Percentiles rank a stretch among this genome's conserved stretches.
These are phyloP conservation scores for Falco columbarius DNA, from an alignment of 2,797 vertebrate species.

Conservation along the genomic window DNA sequence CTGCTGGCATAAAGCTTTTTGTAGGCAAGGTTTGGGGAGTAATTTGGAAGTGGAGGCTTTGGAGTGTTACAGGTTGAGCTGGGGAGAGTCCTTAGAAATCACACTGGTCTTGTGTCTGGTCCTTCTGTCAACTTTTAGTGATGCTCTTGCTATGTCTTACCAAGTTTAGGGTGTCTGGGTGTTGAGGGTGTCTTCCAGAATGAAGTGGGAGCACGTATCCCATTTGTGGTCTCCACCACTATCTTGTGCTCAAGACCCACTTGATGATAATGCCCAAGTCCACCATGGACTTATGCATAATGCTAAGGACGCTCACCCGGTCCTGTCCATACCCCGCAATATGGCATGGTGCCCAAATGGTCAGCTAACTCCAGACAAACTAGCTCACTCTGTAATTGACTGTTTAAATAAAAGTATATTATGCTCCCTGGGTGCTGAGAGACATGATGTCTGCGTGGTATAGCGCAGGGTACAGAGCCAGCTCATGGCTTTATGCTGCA, in stretches of 20 bases:
- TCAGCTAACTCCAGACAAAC: background rate
- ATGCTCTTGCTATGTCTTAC: background rate
- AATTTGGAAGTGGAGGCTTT: background rate
- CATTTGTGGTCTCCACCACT: background rate
- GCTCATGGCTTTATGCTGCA: background rate
- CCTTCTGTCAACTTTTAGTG: background rate
- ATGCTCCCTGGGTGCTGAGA: background rate
- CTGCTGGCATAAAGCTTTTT: background rate
- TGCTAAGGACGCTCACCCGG: background rate
- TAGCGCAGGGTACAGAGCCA: background rate
- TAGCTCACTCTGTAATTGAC: background rate
- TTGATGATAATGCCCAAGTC: background rate
- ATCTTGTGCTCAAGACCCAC: background rate
- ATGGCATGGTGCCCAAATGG: background rate
- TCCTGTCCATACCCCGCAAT: accelerated
- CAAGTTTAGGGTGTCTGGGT: background rate
- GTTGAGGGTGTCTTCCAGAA: background rate
- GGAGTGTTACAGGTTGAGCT: background rate
- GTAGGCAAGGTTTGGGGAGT: background rate
- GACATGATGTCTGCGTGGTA: background rate
- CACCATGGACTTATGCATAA: background rate
- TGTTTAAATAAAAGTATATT: background rate
- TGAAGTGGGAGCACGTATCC: background rate
- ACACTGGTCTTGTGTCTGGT: background rate
- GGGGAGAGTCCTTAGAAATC: background rate